A percentile compares a stretch with the other conserved stretches of the same genome.
phyloP scores from a whole-genome alignment of 2,888 invertebrate genomes.

The Rhopalosiphum nymphaeae region DNA sequence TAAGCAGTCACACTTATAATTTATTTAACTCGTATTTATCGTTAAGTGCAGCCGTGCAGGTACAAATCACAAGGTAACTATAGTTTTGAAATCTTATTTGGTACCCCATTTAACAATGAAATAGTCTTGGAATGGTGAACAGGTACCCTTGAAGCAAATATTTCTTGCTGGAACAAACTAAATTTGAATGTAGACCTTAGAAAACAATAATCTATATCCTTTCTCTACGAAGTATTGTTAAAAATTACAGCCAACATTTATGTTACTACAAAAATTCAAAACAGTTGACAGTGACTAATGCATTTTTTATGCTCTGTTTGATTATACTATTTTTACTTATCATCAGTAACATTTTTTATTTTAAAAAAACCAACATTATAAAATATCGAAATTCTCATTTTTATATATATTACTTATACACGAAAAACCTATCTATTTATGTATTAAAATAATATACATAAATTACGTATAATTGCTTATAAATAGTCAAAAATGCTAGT shows the following conservation, averaged over 20 bases:
- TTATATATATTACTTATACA: not conserved
- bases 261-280: not conserved
- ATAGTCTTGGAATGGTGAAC: not conserved
- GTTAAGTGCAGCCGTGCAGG: not conserved
- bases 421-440: not conserved
- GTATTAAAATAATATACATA: not conserved
- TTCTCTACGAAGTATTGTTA: slow-evolving; percentile 10
- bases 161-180: slow-evolving; percentile 16
- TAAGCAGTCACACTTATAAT: not conserved
- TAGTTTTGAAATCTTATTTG: not conserved
- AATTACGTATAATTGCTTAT: not conserved
- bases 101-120: slow-evolving; percentile 17
- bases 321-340: not conserved
- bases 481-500: not conserved
- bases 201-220: slow-evolving; percentile 5
- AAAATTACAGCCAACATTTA: not conserved
- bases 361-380: not conserved
- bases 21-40: not conserved
- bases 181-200: not conserved
- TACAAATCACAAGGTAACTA: not conserved
- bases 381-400: not conserved
- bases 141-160: slow-evolving; percentile 34
- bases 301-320: not conserved
- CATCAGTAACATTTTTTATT: not conserved
- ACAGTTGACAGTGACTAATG: slow-evolving; percentile 4